phyloP scores from a whole-genome alignment of 2,888 invertebrate genomes.

The Drosophila paramelanica region DNA sequence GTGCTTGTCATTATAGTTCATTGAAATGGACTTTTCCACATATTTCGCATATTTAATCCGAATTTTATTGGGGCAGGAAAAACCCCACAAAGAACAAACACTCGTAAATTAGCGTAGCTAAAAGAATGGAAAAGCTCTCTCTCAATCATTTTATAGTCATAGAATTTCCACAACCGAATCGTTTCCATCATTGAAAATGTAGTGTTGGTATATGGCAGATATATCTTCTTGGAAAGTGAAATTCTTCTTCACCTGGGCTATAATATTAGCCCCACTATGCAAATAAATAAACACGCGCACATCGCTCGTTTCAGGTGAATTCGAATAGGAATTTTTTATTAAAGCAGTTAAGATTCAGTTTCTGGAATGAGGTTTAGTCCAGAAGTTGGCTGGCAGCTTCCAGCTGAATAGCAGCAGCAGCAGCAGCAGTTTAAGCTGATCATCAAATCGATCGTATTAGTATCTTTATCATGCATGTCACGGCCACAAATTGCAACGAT shows the following conservation, averaged over 20 bases:
- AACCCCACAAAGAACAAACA: slow-evolving; percentile 37
- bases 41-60: slow-evolving; percentile 28
- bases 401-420: slow-evolving; percentile 49
- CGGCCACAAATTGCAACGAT: slow-evolving; percentile 76
- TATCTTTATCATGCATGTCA: slow-evolving; percentile 80
- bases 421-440: slow-evolving; percentile 44
- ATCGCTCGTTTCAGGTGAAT: slow-evolving; percentile 54
- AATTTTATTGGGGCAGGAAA: slow-evolving; percentile 49
- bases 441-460: slow-evolving; percentile 73
- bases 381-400: slow-evolving; percentile 41
- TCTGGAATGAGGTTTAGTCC: slow-evolving; percentile 23
- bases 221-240: slow-evolving; percentile 62
- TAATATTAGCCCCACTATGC: slow-evolving; percentile 37
- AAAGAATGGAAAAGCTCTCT: slow-evolving; percentile 16
- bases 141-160: slow-evolving; percentile 26
- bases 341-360: slow-evolving; percentile 7
- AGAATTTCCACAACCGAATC: slow-evolving; percentile 34
- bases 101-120: slow-evolving; percentile 41
- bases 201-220: slow-evolving; percentile 12
- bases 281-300: slow-evolving; percentile 31
- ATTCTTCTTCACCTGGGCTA: slow-evolving; percentile 42
- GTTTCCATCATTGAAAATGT: slow-evolving; percentile 50
- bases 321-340: slow-evolving; percentile 44
- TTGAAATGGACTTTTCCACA: slow-evolving; percentile 48
- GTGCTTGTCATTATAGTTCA: slow-evolving; percentile 60